These are phyloP conservation scores for Thamnaconus septentrionalis DNA, from an alignment of 2,113 vertebrate genomes.

Conservation along the genomic window DNA sequence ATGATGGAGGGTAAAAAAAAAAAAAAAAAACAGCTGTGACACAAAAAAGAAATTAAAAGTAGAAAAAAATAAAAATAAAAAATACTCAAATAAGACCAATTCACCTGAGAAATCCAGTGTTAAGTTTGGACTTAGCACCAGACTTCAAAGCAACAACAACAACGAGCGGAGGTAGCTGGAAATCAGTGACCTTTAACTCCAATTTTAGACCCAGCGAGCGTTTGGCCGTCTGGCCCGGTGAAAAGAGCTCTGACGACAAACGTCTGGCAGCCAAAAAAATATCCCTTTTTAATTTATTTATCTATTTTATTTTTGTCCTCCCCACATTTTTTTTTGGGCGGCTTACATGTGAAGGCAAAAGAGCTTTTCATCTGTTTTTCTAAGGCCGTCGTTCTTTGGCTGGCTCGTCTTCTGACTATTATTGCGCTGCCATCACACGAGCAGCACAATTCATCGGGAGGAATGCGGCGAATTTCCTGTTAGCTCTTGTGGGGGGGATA, in stretches of 20 bases:
- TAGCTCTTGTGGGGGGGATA: slow-evolving; percentile 77
- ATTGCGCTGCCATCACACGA: slow-evolving; percentile 67
- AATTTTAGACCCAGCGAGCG: slow-evolving; percentile 49
- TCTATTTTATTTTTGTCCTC: too few relatives aligned
- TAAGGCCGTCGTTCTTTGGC: slow-evolving; percentile 48
- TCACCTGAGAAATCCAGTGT: slow-evolving; percentile 50
- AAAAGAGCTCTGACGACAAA: too few relatives aligned
- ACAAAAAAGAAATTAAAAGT: slow-evolving; percentile 30
- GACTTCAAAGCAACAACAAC: slow-evolving; percentile 49
- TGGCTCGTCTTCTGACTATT: slow-evolving; percentile 58
- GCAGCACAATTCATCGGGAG: slow-evolving; percentile 66
- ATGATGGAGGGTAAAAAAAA: too few relatives aligned
- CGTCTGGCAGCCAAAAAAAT: too few relatives aligned
- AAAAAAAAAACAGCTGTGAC: slow-evolving; percentile 15
- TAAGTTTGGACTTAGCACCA: slow-evolving; percentile 47
- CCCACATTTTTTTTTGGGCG: slow-evolving; percentile 17
- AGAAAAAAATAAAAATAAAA: slow-evolving; percentile 27
- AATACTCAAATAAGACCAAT: slow-evolving; percentile 24
- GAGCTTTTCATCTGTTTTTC: slow-evolving; percentile 58
- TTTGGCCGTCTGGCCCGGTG: slow-evolving; percentile 17
- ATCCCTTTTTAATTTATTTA: too few relatives aligned
- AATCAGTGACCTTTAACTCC: slow-evolving; percentile 58
- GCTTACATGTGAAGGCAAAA: slow-evolving; percentile 41
- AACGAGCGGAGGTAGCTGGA: slow-evolving; percentile 71
- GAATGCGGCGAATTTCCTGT: slow-evolving; percentile 82